Evolutionary conservation across 2,113 vertebrate genomes (phyloP), one percentile per base, ranked within the genome.

Genomic region (Scartelaos histophorus): DNA sequence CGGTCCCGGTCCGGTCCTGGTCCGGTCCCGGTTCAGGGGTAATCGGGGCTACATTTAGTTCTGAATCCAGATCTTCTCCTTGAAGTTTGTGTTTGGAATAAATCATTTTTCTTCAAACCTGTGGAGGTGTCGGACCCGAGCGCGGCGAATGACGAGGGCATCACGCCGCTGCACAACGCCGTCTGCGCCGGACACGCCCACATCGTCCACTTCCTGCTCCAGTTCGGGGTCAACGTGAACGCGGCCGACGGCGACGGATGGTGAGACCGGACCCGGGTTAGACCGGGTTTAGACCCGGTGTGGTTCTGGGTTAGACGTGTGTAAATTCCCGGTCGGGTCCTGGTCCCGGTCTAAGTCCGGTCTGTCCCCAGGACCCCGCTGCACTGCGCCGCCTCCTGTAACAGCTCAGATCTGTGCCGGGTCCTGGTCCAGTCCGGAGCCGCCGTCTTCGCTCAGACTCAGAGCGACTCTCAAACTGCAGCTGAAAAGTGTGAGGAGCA

Each of bases 51-150:
- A n/a, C n/a, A n/a, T n/a, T n/a, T n/a, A n/a, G n/a, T n/a, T n/a
- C n/a, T n/a, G n/a, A n/a, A n/a, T n/a, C n/a, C n/a, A n/a, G n/a
- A n/a, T 7, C 13, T 15, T 16, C 2, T 16, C 6, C 5, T 17
- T 60, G 58, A n/a, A n/a, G n/a, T n/a, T n/a, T n/a, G n/a, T n/a
- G n/a, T n/a, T n/a, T n/a, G n/a, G n/a, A n/a, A n/a, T n/a, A n/a
- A n/a, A n/a, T 29, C 29, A 29, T 29, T 29, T 2, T 2, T 29
- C 29, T 29, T 29, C n/a, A n/a, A n/a, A n/a, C n/a, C n/a, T n/a
- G n/a, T n/a, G n/a, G n/a, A 99, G 97, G 97, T 98, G n/a, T 95
- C 96, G 3, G 96, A 99, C 79, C 97, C 97, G 0, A 98, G 97
- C 78, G 91, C 94, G 87, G 94, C 97, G 0, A 99, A 99, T 0